These are phyloP conservation scores for Mnemiopsis leidyi DNA, from an alignment of 37 sponge, comb jelly and placozoan genomes.

Conservation along the genomic window DNA sequence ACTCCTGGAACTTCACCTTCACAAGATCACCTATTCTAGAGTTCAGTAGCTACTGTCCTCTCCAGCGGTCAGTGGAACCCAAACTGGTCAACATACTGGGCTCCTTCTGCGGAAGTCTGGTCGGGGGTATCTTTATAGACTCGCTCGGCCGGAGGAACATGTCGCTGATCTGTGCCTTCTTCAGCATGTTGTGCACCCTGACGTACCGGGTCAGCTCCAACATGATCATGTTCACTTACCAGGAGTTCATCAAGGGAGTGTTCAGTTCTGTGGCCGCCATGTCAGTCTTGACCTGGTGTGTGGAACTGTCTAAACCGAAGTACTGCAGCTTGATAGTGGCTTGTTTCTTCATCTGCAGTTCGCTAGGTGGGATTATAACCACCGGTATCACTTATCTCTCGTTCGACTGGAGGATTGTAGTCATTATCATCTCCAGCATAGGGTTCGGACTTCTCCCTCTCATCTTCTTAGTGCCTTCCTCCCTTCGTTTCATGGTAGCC, in stretches of 20 bases:
- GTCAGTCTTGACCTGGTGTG: not conserved
- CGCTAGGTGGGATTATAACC: not conserved
- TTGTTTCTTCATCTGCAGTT: not conserved
- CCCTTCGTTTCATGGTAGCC: not conserved
- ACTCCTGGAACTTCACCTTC: conserved; percentile 45
- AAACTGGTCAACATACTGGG: not conserved
- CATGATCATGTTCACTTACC: conserved; percentile 34
- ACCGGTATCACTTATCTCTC: not conserved
- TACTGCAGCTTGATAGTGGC: not conserved
- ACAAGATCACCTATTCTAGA: not conserved
- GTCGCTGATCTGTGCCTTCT: not conserved
- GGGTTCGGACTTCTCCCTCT: not conserved
- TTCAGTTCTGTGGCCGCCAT: not conserved
- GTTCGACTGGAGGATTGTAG: not conserved
- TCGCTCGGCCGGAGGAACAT: conserved; percentile 28
- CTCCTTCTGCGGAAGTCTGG: not conserved
- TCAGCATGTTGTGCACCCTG: not conserved
- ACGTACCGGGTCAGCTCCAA: not conserved
- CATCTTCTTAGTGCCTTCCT: not conserved
- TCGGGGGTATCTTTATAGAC: conserved; percentile 3
- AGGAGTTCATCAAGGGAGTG: conserved; percentile 18
- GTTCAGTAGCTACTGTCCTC: conserved; percentile 24
- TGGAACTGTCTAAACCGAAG: not conserved
- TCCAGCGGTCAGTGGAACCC: not conserved
- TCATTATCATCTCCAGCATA: not conserved